These are phyloP conservation scores for Ondatra zibethicus DNA, from an alignment of 2,113 vertebrate species.

Conservation along the genomic window DNA sequence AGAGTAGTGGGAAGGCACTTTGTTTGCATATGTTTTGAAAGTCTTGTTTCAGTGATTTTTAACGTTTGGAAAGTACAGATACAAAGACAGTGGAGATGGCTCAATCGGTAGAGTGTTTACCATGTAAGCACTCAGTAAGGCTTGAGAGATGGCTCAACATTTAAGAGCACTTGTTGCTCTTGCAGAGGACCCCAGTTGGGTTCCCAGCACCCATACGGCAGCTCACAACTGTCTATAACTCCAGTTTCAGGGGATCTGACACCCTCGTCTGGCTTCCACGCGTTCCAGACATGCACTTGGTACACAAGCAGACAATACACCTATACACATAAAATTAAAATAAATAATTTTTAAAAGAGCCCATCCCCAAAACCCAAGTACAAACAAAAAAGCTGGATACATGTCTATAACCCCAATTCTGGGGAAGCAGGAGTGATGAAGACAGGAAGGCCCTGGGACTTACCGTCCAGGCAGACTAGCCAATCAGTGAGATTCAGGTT, in stretches of 20 bases:
- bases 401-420: not conserved
- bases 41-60: not conserved
- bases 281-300: not conserved
- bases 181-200: not conserved
- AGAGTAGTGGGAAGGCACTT: not conserved
- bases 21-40: constrained; percentile 14
- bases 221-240: not conserved
- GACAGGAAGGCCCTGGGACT: not conserved
- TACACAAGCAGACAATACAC: not conserved
- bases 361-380: not conserved
- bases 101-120: not conserved
- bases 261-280: not conserved
- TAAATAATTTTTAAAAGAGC: not conserved
- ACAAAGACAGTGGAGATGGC: not conserved
- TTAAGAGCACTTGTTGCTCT: not conserved
- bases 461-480: not conserved
- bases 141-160: not conserved
- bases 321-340: not conserved
- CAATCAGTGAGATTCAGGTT: not conserved
- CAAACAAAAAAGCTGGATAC: not conserved
- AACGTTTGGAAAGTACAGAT: not conserved
- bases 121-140: not conserved
- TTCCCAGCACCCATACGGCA: not conserved
- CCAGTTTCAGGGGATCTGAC: not conserved
- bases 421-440: too few species aligned